Evolutionary conservation across 2,113 vertebrate genomes (phyloP).

Genomic region (Eretmochelys imbricata): DNA sequence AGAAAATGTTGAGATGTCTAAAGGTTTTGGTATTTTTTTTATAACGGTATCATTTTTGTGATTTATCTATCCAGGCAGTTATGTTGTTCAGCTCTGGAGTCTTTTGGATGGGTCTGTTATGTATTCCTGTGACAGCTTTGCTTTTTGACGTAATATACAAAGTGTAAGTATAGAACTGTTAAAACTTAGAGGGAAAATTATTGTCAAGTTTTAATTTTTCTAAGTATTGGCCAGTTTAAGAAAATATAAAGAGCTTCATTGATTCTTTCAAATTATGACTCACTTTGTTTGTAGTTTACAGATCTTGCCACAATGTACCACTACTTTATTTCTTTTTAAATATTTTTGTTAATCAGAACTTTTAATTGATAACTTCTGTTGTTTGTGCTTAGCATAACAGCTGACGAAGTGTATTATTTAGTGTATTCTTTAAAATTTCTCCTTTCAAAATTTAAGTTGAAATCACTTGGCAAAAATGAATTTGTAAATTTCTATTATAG

Average conservation of each 20-base stretch:
- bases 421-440: background rate
- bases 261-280: background rate
- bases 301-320: background rate
- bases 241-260: background rate
- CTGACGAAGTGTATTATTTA: background rate
- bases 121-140: slow-evolving; percentile 94
- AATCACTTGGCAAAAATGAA: background rate
- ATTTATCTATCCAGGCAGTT: slow-evolving; percentile 81
- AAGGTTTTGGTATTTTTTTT: slow-evolving; percentile 17
- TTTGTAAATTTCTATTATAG: slow-evolving; percentile 4
- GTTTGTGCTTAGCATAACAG: background rate
- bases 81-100: slow-evolving; percentile 96
- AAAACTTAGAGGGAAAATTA: background rate
- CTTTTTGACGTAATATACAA: slow-evolving; percentile 93
- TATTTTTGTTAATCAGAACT: background rate
- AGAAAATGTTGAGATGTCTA: background rate
- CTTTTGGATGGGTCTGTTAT: slow-evolving; percentile 96
- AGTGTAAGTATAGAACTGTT: slow-evolving; percentile 87
- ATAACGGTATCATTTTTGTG: background rate
- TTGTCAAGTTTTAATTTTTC: background rate
- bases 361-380: background rate
- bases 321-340: background rate
- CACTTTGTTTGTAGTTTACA: background rate
- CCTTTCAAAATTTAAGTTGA: background rate
- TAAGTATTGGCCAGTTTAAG: background rate